Percentiles rank a stretch among this genome's conserved stretches.
Conservation (phyloP, 2,797 vertebrate species). For the Lates japonicus region DNA sequence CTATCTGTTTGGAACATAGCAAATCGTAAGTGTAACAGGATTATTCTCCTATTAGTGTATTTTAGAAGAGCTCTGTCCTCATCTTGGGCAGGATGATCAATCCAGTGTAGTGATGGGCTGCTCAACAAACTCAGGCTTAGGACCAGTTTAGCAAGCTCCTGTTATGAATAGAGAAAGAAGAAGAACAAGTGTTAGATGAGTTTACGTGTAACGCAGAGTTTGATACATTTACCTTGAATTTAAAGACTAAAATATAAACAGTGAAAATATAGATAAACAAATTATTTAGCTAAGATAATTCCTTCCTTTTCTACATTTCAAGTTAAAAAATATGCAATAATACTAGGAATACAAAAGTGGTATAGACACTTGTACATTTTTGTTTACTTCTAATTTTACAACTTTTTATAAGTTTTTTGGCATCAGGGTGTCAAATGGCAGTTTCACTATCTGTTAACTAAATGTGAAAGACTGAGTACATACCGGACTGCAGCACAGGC, state of each 20-base stretch:
- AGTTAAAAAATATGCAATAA: background rate
- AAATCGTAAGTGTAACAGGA: slow-evolving; percentile 1
- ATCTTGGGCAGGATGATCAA: slow-evolving; percentile 11
- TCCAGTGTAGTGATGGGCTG: slow-evolving; percentile 31
- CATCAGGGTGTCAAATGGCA: background rate
- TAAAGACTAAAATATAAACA: background rate
- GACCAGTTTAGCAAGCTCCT: slow-evolving; percentile 78
- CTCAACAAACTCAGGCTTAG: background rate
- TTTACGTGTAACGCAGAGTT: background rate
- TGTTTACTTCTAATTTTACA: background rate
- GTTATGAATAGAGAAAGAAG: slow-evolving; percentile 49
- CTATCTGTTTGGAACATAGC: slow-evolving; percentile 1
- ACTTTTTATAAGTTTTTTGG: background rate
- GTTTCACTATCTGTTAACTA: background rate
- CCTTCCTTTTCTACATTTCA: background rate
- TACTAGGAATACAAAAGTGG: background rate
- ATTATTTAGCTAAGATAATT: background rate
- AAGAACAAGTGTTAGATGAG: slow-evolving; percentile 64
- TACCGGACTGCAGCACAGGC: slow-evolving; percentile 92
- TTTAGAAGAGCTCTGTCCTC: slow-evolving; percentile 16
- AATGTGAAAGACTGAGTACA: background rate
- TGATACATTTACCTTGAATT: background rate
- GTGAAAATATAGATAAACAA: background rate
- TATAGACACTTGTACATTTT: background rate
- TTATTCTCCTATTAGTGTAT: slow-evolving; percentile 16